Evolutionary conservation across 2,797 vertebrate species (phyloP).

Genomic region (Mionectes olivaceus): DNA sequence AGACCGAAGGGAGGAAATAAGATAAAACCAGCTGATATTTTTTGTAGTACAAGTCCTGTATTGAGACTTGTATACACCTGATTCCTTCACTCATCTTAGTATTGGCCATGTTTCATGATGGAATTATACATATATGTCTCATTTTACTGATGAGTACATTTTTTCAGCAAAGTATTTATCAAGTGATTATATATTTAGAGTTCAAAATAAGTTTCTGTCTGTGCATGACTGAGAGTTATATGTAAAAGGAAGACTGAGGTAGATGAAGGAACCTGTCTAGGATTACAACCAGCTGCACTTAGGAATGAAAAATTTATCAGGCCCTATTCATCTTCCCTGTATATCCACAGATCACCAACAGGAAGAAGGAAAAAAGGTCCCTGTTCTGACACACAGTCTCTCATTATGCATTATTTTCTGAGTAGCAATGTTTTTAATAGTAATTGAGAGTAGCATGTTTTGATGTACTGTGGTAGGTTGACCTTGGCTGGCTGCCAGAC

Average conservation of each 20-base stretch:
- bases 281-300: background rate
- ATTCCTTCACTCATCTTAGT: background rate
- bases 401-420: background rate
- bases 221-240: background rate
- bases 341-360: background rate
- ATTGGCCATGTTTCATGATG: background rate
- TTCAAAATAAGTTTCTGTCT: background rate
- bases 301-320: background rate
- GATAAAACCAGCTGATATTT: background rate
- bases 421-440: background rate
- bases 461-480: background rate
- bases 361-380: background rate
- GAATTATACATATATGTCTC: background rate
- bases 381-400: background rate
- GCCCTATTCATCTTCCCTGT: background rate
- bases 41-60: background rate
- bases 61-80: background rate
- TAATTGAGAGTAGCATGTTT: background rate
- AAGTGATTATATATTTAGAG: background rate
- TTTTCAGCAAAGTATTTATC: background rate
- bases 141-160: background rate
- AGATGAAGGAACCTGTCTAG: background rate
- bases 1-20: background rate
- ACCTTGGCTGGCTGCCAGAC: background rate
- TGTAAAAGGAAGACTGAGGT: background rate